phyloP scores from a whole-genome alignment of 2,113 vertebrate genomes.

The Microtus pennsylvanicus region DNA sequence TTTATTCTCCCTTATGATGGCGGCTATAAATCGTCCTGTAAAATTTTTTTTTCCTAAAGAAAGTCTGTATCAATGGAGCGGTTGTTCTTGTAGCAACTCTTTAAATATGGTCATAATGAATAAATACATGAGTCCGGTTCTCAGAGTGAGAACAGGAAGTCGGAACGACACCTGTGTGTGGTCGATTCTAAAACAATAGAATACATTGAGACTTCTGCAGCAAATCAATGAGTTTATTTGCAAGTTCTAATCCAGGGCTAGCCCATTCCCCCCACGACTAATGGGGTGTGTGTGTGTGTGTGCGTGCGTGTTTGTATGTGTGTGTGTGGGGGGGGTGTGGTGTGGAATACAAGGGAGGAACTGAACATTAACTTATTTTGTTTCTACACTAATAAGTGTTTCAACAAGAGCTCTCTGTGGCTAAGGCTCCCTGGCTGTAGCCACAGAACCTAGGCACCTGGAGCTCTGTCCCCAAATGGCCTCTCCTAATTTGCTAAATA shows the following conservation, averaged over 20 bases:
- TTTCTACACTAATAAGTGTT: not conserved
- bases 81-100: constrained; percentile 55
- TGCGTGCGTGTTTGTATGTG: not conserved
- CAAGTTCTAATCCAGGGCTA: constrained; percentile 17
- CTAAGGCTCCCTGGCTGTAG: constrained; percentile 33
- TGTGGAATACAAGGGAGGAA: not conserved
- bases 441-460: constrained; percentile 51
- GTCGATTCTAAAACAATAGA: constrained; percentile 43
- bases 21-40: constrained; percentile 55
- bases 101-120: constrained; percentile 35
- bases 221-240: not conserved
- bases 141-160: constrained; percentile 19
- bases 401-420: constrained; percentile 5
- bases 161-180: not conserved
- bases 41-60: not conserved
- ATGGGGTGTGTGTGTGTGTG: not conserved
- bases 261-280: not conserved
- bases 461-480: constrained; percentile 26
- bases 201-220: not conserved
- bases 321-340: fast-evolving
- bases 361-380: not conserved
- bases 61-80: constrained; percentile 53
- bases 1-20: constrained; percentile 40
- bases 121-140: not conserved
- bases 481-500: constrained; percentile 67